A percentile compares a stretch with the other conserved stretches of the same genome.
Conservation (phyloP, 2,113 vertebrate species). For the Pteruthius melanotis region DNA sequence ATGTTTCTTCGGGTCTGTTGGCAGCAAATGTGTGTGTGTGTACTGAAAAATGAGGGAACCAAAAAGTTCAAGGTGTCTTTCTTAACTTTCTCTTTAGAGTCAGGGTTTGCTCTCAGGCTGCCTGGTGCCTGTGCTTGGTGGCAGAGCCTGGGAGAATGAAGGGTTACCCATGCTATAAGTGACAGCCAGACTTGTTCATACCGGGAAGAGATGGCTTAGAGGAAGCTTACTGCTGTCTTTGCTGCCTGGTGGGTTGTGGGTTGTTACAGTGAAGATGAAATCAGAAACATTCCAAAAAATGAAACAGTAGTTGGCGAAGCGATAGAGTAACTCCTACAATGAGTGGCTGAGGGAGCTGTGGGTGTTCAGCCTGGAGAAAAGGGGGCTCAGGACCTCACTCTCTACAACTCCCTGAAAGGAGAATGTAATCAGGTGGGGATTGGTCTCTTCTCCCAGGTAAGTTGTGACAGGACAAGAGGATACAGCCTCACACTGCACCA, state of each 20-base stretch:
- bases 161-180: neutral
- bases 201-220: neutral
- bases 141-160: neutral
- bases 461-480: neutral
- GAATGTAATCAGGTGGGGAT: neutral
- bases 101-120: neutral
- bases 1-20: neutral
- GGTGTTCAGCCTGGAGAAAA: neutral
- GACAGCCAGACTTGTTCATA: neutral
- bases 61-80: neutral
- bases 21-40: neutral
- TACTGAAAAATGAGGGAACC: neutral
- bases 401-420: neutral
- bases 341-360: neutral
- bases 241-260: neutral
- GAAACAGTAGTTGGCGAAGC: neutral
- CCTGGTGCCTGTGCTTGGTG: neutral
- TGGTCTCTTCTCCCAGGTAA: neutral
- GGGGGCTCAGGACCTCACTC: neutral
- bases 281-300: neutral
- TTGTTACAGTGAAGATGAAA: neutral
- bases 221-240: neutral
- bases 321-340: neutral
- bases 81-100: neutral
- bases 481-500: neutral